Evolutionary conservation across 2,113 vertebrate species (phyloP).

Genomic region (Pristiophorus japonicus): DNA sequence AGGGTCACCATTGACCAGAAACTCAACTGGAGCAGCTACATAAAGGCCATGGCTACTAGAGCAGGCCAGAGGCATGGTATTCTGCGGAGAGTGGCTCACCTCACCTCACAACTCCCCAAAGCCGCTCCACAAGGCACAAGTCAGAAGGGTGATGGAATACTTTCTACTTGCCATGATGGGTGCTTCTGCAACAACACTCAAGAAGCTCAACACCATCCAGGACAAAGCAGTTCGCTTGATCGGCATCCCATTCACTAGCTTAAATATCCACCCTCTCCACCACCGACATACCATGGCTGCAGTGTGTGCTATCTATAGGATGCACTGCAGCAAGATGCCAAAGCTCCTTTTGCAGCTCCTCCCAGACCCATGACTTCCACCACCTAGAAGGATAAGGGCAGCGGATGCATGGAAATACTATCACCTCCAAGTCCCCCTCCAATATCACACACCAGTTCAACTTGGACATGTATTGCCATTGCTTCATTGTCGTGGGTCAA

Average conservation of each 20-base stretch:
- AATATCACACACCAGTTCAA: no score
- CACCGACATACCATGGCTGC: background rate
- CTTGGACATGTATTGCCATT: background rate
- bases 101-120: background rate
- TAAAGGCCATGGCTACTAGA: no score
- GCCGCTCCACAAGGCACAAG: background rate
- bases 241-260: background rate
- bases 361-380: background rate
- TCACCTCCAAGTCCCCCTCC: background rate
- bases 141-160: background rate
- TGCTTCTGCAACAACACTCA: background rate
- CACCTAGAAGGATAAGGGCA: background rate
- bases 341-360: background rate
- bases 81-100: background rate
- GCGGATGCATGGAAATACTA: background rate
- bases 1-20: no score
- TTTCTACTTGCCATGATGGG: background rate
- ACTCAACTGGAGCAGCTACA: no score
- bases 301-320: background rate
- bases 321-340: background rate
- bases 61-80: background rate
- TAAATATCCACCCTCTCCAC: no score
- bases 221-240: background rate
- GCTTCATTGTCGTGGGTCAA: background rate
- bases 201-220: background rate